Evolutionary conservation across 2,113 vertebrate genomes (phyloP), one percentile per base, ranked within the genome.

Genomic region (Petromus typicus): DNA sequence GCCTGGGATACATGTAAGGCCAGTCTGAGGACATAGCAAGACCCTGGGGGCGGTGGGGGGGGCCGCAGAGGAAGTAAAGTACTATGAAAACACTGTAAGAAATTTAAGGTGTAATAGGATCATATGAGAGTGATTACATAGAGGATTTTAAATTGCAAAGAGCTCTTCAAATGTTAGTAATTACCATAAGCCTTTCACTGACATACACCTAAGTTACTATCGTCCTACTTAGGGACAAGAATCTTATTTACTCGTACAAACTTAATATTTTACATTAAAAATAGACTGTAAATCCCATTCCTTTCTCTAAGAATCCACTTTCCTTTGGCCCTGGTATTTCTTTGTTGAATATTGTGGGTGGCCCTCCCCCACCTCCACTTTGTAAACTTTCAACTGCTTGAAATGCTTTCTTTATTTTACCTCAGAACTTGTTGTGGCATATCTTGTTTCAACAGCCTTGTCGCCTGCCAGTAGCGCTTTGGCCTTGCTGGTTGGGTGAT

Each of bases 381-480:
- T 57, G 87, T 89, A 67, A 91, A 90, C 82, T 71, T 93, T 37
- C 54, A 81, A 79, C 75, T 95, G 57, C 73, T 95, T 91, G 92
- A 95, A 96, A 71, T 54, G 84, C 43, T 90, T 87, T 22, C 78
- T 95, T 95, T 75, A 37, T 93, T 95, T 96, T 57, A 22, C 45
- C 76, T n/a, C 71, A 89, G 89, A 95, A 93, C 88, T 66, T 96
- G 84, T 94, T 88, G 54, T 23, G 84, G 71, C 95, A 30, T 94
- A 96, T 96, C 91, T 93, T 95, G 67, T 97, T 95, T 90, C 93
- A 90, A 51, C 56, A 95, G 30, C 45, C n/a, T 71, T 76, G 79
- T 18, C 75, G 92, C 57, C 73, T 95, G 94, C 83, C 96, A 81
- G 10, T n/a, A 80, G 64, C 93, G 69, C 73, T 93, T 91, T 63